A percentile compares a stretch with the other conserved stretches of the same genome.
Evolutionary conservation across 2,113 vertebrate species (phyloP).

Genomic region (Aepyceros melampus): DNA sequence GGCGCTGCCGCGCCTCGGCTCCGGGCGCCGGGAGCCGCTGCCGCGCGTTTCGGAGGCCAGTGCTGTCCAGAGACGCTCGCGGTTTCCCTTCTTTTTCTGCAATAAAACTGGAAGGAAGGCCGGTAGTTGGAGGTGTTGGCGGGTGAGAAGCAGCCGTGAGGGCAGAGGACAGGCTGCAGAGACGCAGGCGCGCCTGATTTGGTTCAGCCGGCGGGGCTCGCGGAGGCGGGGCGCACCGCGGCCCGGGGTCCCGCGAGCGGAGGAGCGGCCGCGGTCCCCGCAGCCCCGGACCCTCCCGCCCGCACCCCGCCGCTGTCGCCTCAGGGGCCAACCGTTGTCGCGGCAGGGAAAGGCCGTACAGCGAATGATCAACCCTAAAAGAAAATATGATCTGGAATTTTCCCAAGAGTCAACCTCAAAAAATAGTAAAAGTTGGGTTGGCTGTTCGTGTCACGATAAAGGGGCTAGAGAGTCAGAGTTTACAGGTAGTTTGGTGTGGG

Average conservation of each 20-base stretch:
- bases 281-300: neutral
- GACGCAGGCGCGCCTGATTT: neutral
- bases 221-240: rapidly evolving
- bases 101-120: neutral
- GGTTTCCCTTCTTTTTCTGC: rapidly evolving
- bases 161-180: neutral
- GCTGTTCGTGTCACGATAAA: neutral
- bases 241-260: neutral
- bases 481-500: neutral
- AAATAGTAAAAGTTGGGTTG: neutral
- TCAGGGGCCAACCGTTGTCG: rapidly evolving
- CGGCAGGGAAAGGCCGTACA: rapidly evolving
- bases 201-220: neutral
- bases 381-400: neutral
- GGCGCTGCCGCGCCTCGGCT: rapidly evolving
- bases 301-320: rapidly evolving
- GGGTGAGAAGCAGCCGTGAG: neutral
- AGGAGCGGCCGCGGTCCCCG: neutral
- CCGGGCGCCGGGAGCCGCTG: rapidly evolving
- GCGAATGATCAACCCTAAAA: neutral
- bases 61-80: rapidly evolving
- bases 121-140: rapidly evolving
- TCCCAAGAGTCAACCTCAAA: neutral
- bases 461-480: neutral
- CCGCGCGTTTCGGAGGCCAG: rapidly evolving